A percentile compares a stretch with the other conserved stretches of the same genome.
Conservation (phyloP, 2,113 vertebrate species). For the Neodontobutis hainanensis region DNA sequence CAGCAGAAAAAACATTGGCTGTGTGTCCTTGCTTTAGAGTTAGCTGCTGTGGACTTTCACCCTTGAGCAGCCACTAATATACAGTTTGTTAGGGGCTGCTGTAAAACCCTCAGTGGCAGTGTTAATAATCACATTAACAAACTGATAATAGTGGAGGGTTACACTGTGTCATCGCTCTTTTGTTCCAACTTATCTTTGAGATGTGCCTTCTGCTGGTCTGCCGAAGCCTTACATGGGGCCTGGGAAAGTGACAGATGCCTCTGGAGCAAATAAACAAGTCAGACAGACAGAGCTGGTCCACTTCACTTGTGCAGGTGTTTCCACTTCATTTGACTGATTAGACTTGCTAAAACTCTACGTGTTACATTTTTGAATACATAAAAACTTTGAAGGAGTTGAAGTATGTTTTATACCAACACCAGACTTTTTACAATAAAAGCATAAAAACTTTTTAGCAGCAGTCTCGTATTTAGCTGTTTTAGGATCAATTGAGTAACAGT, state of each 20-base stretch:
- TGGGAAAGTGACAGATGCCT: neutral
- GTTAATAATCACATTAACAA: slow-evolving; percentile 26
- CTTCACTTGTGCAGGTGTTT: neutral
- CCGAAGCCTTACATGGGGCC: too few species aligned
- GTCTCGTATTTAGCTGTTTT: too few species aligned
- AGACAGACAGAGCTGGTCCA: neutral
- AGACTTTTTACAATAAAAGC: too few species aligned
- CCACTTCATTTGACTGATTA: slow-evolving; percentile 5
- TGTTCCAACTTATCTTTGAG: neutral
- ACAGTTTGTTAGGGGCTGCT: neutral
- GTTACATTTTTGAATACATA: slow-evolving; percentile 3
- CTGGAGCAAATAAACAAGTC: neutral
- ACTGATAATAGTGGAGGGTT: neutral
- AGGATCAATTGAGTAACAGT: too few species aligned
- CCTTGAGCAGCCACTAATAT: slow-evolving; percentile 3
- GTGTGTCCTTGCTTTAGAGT: slow-evolving; percentile 5
- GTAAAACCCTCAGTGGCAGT: slow-evolving; percentile 23
- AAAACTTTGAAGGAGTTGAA: slow-evolving; percentile 3
- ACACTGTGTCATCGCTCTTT: slow-evolving; percentile 3
- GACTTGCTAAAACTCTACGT: neutral
- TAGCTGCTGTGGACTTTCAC: slow-evolving; percentile 25
- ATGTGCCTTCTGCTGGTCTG: neutral
- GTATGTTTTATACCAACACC: neutral
- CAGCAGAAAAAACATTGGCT: neutral
- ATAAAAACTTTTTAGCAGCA: too few species aligned